Percentiles rank a stretch among this genome's conserved stretches.
phyloP scores from a whole-genome alignment of 2,888 invertebrate genomes.

The Serripes groenlandicus region DNA sequence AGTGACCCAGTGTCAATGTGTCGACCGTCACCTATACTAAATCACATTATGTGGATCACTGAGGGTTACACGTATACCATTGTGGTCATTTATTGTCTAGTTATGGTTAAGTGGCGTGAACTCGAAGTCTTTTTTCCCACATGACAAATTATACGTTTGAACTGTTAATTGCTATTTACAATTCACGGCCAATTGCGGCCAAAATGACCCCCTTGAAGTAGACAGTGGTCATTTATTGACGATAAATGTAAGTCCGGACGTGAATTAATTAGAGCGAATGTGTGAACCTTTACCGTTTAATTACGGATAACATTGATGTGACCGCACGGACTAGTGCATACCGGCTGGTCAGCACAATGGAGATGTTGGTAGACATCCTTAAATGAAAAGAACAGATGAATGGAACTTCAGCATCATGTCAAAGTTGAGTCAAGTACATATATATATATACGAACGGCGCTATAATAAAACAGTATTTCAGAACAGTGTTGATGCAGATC shows the following conservation, averaged over 20 bases:
- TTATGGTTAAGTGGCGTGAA: constrained; percentile 8
- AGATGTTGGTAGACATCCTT: too few species aligned
- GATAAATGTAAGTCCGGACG: not conserved
- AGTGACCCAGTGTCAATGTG: too few species aligned
- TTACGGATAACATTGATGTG: constrained; percentile 5
- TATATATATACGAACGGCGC: too few species aligned
- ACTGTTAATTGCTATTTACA: not conserved
- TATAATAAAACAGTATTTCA: too few species aligned
- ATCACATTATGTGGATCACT: too few species aligned
- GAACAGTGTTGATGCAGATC: too few species aligned
- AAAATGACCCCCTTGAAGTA: not conserved
- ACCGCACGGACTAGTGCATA: not conserved
- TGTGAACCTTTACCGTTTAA: not conserved
- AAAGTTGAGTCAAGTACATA: too few species aligned
- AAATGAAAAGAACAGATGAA: too few species aligned
- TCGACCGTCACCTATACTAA: too few species aligned
- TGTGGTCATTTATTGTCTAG: constrained; percentile 1
- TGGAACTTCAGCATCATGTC: too few species aligned
- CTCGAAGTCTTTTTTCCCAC: not conserved
- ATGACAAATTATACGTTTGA: not conserved
- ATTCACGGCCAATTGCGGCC: constrained; percentile 3
- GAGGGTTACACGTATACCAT: too few species aligned
- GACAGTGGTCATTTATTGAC: not conserved
- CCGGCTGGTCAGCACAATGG: not conserved
- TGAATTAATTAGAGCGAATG: constrained; percentile 11